phyloP scores from a whole-genome alignment of 2,888 invertebrate species.

The Diaphora mendica region DNA sequence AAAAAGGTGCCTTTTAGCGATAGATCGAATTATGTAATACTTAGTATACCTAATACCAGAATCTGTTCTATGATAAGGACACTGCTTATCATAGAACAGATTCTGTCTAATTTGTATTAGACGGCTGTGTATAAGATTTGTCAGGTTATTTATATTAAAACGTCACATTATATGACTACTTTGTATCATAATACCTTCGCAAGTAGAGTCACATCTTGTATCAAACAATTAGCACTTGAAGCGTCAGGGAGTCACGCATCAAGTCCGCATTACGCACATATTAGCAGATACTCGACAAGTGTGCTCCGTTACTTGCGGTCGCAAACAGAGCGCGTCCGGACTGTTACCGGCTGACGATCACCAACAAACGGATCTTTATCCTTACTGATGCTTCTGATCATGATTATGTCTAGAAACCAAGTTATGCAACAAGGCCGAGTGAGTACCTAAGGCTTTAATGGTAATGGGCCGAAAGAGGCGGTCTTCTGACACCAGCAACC shows the following conservation, averaged over 20 bases:
- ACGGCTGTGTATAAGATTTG: too few species aligned
- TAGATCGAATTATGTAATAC: too few species aligned
- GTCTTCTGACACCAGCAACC: too few species aligned
- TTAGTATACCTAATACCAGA: too few species aligned
- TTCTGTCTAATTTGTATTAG: too few species aligned
- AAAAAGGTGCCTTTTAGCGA: too few species aligned
- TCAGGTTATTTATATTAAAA: neutral
- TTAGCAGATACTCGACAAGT: neutral
- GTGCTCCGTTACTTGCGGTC: constrained; percentile 11
- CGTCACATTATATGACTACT: neutral
- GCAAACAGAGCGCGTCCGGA: constrained; percentile 42
- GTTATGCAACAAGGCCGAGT: too few species aligned
- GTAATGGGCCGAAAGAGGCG: too few species aligned
- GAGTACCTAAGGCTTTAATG: too few species aligned
- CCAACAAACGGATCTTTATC: constrained; percentile 33
- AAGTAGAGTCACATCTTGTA: neutral
- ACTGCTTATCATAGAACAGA: too few species aligned
- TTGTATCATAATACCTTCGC: neutral
- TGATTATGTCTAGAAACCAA: too few species aligned
- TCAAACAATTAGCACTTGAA: neutral
- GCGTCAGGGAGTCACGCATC: neutral
- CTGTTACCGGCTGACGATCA: neutral
- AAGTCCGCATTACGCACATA: constrained; percentile 3
- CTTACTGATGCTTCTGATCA: constrained; percentile 14
- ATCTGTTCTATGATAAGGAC: too few species aligned